Evolutionary conservation across 2,888 invertebrate species (phyloP), one percentile per base, ranked within the genome.

Genomic region (Strigamia transsilvanica): DNA sequence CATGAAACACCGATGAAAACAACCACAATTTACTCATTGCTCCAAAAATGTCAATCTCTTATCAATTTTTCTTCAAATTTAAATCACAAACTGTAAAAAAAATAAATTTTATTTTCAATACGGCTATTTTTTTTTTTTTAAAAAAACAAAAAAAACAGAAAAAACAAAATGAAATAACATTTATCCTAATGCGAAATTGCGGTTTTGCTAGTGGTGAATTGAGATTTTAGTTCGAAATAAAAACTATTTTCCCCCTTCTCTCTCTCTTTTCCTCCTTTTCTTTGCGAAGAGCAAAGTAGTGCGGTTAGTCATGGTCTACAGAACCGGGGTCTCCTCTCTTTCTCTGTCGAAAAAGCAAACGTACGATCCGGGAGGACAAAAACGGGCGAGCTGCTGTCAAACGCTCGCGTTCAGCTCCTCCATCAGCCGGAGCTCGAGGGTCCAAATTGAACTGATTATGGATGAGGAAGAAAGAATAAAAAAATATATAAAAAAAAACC

Each of bases 281-380:
- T 61, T 61, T 61, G 61, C 12, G 61, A 61, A 61, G 61, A 61
- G 61, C 61, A 61, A 61, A 61, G 61, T 61, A 61, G 61, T 61
- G 61, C 61, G 61, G 61, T 61, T 61, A 61, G 61, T 61, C 61
- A 61, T 61, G 61, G 61, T 61, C 61, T 61, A 61, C 61, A 61
- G 61, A 61, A 61, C 61, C 61, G 61, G 61, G 61, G 61, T 61
- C 61, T 61, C 61, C 61, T 61, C 23, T 61, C 61, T 61, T 61
- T 61, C 61, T 61, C 61, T 61, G 21, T 61, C 61, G 61, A 61
- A 61, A 61, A 61, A 61, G 61, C 61, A 61, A 61, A 61, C 61
- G 61, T 21, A 61, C 15, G 61, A 61, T 61, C 61, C 61, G 61
- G 61, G 61, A 61, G 61, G 61, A 61, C 61, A 61, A 61, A 61